phyloP scores from a whole-genome alignment of 64 coral and sea anemone genomes.

The Porites lutea region DNA sequence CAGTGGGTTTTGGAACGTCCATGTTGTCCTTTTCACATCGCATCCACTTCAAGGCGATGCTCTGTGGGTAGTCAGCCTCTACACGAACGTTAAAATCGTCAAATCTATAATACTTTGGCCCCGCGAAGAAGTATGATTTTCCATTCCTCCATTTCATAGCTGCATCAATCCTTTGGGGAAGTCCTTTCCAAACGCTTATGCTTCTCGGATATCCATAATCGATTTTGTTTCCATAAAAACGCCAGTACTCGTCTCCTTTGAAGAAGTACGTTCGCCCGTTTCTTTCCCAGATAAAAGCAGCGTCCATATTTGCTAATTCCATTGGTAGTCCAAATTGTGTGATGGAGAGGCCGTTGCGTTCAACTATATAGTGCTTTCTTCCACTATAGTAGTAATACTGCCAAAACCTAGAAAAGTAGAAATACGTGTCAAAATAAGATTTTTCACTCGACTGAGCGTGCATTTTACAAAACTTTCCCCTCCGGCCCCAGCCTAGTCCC shows the following conservation, averaged over 20 bases:
- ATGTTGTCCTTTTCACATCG: slow-evolving; percentile 20
- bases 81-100: slow-evolving; percentile 56
- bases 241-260: slow-evolving; percentile 84
- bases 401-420: slow-evolving; percentile 38
- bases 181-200: slow-evolving; percentile 63
- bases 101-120: slow-evolving; percentile 56
- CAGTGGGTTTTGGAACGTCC: not conserved
- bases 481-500: too few relatives aligned
- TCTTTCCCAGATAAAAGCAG: slow-evolving; percentile 59
- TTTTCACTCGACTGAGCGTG: not conserved
- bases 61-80: slow-evolving; percentile 49
- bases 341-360: slow-evolving; percentile 7
- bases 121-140: slow-evolving; percentile 79
- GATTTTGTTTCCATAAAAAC: slow-evolving; percentile 53
- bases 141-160: slow-evolving; percentile 84
- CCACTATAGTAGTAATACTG: slow-evolving; percentile 24
- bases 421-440: not conserved
- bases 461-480: too few relatives aligned
- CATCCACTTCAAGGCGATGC: slow-evolving; percentile 53
- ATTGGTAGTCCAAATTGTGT: slow-evolving; percentile 48
- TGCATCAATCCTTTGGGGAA: slow-evolving; percentile 67
- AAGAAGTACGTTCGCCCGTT: slow-evolving; percentile 74
- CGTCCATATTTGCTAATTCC: slow-evolving; percentile 56
- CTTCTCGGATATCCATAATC: slow-evolving; percentile 70
- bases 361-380: not conserved